Evolutionary conservation across 92 coral and sea anemone species (phyloP).

Genomic region (Scolanthus callimorphus): DNA sequence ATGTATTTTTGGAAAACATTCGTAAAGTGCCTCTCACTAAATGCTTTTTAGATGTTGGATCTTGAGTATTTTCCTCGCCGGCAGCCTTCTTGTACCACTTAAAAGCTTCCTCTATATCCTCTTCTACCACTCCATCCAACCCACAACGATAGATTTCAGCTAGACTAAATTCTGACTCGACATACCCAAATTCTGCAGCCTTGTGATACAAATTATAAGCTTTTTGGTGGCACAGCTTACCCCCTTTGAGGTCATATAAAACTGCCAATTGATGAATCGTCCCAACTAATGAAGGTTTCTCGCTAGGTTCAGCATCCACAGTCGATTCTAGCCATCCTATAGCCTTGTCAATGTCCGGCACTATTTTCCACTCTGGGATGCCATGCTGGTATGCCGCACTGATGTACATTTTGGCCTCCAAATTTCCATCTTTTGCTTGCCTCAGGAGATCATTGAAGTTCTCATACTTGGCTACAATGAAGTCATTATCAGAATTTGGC

Average conservation of each 20-base stretch:
- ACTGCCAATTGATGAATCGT: conserved; percentile 20
- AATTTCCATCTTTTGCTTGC: conserved; percentile 37
- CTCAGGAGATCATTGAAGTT: conserved; percentile 27
- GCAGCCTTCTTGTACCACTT: conserved; percentile 75
- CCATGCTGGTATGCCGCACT: conserved; percentile 42
- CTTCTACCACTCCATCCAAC: conserved; percentile 44
- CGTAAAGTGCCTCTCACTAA: conserved; percentile 13
- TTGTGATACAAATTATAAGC: conserved; percentile 50
- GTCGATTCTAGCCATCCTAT: conserved; percentile 58
- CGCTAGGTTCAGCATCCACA: conserved; percentile 8
- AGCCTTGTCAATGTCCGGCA: conserved; percentile 48
- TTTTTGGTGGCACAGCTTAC: conserved; percentile 27
- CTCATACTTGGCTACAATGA: conserved; percentile 28
- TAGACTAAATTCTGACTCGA: conserved; percentile 34
- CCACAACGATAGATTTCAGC: conserved; percentile 73
- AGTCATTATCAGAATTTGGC: too few relatives aligned
- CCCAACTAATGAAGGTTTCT: too few relatives aligned
- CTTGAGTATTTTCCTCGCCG: conserved; percentile 64
- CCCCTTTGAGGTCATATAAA: conserved; percentile 33
- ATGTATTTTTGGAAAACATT: conserved; percentile 4
- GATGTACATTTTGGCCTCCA: conserved; percentile 43
- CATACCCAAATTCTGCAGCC: conserved; percentile 45
- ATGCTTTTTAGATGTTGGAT: too few relatives aligned
- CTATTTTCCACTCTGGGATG: conserved; percentile 14
- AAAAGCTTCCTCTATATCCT: conserved; percentile 63